Percentiles rank a stretch among this genome's conserved stretches.
Conservation (phyloP, 1,140 invertebrate genomes). For the Goniozus legneri region DNA sequence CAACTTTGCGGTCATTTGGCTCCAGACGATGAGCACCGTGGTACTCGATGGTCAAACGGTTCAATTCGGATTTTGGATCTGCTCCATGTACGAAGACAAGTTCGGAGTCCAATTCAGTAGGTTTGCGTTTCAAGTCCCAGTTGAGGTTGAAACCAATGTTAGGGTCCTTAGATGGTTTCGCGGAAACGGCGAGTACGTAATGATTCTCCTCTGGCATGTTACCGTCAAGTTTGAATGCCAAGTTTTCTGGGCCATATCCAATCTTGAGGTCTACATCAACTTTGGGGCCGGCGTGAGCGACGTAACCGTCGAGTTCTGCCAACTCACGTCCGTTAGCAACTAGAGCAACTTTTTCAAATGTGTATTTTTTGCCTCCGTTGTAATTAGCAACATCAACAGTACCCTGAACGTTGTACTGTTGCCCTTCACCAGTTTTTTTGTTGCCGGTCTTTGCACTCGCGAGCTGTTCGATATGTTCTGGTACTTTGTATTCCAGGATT, state of each 20-base stretch:
- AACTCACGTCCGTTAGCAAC: slow-evolving; percentile 45
- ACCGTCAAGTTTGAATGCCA: slow-evolving; percentile 46
- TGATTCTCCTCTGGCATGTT: slow-evolving; percentile 21
- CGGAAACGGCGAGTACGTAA: slow-evolving; percentile 29
- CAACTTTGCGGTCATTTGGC: slow-evolving; percentile 34
- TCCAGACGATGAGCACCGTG: slow-evolving; percentile 42
- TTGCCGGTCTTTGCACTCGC: slow-evolving; percentile 25
- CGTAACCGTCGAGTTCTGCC: slow-evolving; percentile 54
- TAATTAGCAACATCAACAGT: slow-evolving; percentile 54
- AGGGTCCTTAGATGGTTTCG: slow-evolving; percentile 51
- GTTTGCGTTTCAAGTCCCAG: slow-evolving; percentile 43
- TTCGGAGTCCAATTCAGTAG: slow-evolving; percentile 44
- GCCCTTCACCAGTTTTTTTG: slow-evolving; percentile 29
- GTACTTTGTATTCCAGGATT: slow-evolving; percentile 64
- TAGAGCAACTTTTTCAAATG: slow-evolving; percentile 59
- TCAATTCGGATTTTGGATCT: slow-evolving; percentile 58
- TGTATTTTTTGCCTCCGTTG: slow-evolving; percentile 54
- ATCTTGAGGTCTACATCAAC: slow-evolving; percentile 54
- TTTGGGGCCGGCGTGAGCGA: slow-evolving; percentile 42
- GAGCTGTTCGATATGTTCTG: slow-evolving; percentile 53
- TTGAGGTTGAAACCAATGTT: slow-evolving; percentile 59
- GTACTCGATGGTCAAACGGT: slow-evolving; percentile 55
- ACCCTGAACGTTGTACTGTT: slow-evolving; percentile 57
- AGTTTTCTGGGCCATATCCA: slow-evolving; percentile 53
- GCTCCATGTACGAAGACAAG: slow-evolving; percentile 61